These are phyloP conservation scores for Hedychridium roseum DNA, from an alignment of 2,888 invertebrate species.

Conservation along the genomic window DNA sequence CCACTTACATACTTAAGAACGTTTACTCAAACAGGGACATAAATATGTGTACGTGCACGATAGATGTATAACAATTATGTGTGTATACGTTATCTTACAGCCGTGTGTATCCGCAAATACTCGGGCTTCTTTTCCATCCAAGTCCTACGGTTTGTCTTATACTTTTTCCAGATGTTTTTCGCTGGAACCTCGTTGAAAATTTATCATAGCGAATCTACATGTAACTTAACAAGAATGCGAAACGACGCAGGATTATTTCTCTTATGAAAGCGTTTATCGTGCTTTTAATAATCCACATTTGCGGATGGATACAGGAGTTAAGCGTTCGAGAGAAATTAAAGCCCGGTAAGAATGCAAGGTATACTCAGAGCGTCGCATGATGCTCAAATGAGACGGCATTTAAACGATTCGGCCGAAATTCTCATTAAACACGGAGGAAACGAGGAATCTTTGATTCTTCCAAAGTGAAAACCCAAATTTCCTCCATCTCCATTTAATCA, in stretches of 20 bases:
- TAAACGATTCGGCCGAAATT: slow-evolving; percentile 22
- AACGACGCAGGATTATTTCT: neutral
- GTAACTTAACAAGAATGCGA: too few species aligned
- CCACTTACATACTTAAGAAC: too few species aligned
- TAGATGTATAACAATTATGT: slow-evolving; percentile 34
- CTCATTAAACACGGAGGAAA: slow-evolving; percentile 19
- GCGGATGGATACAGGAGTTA: slow-evolving; percentile 38
- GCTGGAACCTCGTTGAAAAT: too few species aligned
- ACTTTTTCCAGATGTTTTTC: too few species aligned
- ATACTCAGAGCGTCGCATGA: slow-evolving; percentile 2
- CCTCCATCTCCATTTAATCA: too few species aligned
- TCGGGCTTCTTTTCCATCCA: neutral
- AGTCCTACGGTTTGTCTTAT: slow-evolving; percentile 21
- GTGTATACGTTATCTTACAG: slow-evolving; percentile 38
- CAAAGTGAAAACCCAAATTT: too few species aligned
- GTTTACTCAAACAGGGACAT: too few species aligned
- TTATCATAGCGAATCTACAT: too few species aligned
- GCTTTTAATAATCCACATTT: slow-evolving; percentile 18
- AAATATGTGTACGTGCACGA: slow-evolving; percentile 37
- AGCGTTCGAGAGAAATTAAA: slow-evolving; percentile 25
- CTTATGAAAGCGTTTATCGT: neutral
- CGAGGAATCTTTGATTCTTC: too few species aligned
- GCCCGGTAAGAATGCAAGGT: slow-evolving; percentile 42
- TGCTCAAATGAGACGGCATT: slow-evolving; percentile 7
- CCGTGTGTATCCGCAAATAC: slow-evolving; percentile 38